Conservation (phyloP, 2,797 vertebrate genomes). For the Gymnoscopelus microlampas region DNA sequence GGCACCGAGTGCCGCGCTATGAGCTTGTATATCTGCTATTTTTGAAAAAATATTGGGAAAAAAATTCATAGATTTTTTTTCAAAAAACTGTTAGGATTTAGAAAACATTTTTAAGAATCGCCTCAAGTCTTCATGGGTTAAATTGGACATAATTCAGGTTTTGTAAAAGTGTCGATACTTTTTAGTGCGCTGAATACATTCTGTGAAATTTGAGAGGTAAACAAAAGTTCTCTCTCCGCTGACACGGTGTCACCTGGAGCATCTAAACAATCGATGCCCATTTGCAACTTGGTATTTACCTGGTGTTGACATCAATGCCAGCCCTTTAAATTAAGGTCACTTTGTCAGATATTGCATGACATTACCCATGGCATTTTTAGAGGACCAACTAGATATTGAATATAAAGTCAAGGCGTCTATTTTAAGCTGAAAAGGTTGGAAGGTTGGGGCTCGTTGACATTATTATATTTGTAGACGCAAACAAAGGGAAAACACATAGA, state of each 20-base stretch:
- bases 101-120: too few species aligned
- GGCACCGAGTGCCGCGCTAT: too few species aligned
- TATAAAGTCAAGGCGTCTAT: constrained; percentile 63
- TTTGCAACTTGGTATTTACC: constrained; percentile 90
- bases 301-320: constrained; percentile 83
- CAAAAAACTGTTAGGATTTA: too few species aligned
- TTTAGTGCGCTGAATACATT: constrained; percentile 80
- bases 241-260: constrained; percentile 80
- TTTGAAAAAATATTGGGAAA: too few species aligned
- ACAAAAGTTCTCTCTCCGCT: constrained; percentile 80
- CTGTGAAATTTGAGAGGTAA: constrained; percentile 87
- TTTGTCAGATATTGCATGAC: constrained; percentile 83
- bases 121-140: too few species aligned
- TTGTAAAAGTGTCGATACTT: constrained; percentile 57
- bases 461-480: constrained; percentile 17
- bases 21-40: too few species aligned
- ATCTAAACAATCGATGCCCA: constrained; percentile 89
- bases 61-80: too few species aligned
- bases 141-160: neutral
- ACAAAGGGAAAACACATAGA: neutral
- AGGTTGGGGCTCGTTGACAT: neutral
- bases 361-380: constrained; percentile 77
- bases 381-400: constrained; percentile 71
- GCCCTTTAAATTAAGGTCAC: constrained; percentile 85
- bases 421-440: constrained; percentile 22